Conservation (phyloP, 2,888 invertebrate genomes). For the Dioctria rufipes region DNA sequence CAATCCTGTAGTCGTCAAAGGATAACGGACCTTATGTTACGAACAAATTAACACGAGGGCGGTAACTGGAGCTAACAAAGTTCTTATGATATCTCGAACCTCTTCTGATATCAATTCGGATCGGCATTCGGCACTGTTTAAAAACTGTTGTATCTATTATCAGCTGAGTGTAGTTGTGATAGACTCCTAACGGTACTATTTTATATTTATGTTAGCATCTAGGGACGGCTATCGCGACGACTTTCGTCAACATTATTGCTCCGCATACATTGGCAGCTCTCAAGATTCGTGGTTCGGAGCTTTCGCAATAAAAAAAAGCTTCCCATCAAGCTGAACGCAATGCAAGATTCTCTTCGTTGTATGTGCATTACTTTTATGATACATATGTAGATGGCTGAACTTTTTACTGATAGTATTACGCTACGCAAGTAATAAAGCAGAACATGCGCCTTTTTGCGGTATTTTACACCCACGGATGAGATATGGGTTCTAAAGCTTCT, state of each 20-base stretch:
- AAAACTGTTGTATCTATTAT: slow-evolving; percentile 26
- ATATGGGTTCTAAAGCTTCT: slow-evolving; percentile 1
- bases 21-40: slow-evolving; percentile 17
- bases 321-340: background rate
- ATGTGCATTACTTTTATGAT: slow-evolving; percentile 45
- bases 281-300: slow-evolving; percentile 34
- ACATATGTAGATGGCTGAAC: background rate
- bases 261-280: slow-evolving; percentile 4
- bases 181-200: slow-evolving; percentile 40
- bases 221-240: slow-evolving; percentile 23
- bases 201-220: slow-evolving; percentile 37
- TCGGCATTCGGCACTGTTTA: slow-evolving; percentile 38
- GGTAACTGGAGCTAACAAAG: slow-evolving; percentile 44
- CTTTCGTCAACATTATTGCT: slow-evolving; percentile 29
- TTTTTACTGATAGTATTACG: slow-evolving; percentile 26
- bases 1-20: too few species aligned
- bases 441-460: slow-evolving; percentile 51
- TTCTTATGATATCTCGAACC: slow-evolving; percentile 12
- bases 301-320: slow-evolving; percentile 47
- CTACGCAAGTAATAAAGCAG: slow-evolving; percentile 58
- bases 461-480: slow-evolving; percentile 2
- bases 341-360: slow-evolving; percentile 22
- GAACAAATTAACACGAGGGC: slow-evolving; percentile 53
- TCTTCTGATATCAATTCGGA: slow-evolving; percentile 34
- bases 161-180: slow-evolving; percentile 39